Conservation (phyloP, 2,113 vertebrate genomes). For the Ia io region DNA sequence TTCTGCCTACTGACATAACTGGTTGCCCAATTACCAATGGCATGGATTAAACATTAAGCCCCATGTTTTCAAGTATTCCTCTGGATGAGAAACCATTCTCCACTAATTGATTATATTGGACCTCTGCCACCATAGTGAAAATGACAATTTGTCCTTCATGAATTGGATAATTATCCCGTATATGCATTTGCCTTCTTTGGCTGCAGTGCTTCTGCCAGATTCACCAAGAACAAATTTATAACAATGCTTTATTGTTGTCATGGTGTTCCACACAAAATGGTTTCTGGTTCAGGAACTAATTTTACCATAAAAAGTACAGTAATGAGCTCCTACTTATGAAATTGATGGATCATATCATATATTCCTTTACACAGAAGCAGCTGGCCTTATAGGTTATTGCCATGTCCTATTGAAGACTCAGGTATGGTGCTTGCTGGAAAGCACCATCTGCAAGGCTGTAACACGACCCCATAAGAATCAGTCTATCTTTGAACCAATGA, state of each 20-base stretch:
- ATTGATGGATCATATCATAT: neutral
- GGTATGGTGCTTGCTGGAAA: neutral
- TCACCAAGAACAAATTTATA: neutral
- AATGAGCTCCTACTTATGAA: neutral
- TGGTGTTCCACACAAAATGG: neutral
- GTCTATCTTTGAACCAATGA: neutral
- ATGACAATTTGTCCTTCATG: neutral
- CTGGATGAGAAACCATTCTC: neutral
- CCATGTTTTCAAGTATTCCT: neutral
- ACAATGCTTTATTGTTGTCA: neutral
- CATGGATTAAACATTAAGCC: neutral
- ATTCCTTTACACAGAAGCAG: neutral
- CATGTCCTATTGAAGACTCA: neutral
- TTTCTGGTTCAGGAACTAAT: neutral
- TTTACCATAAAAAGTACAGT: neutral
- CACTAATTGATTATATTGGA: neutral
- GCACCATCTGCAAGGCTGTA: neutral
- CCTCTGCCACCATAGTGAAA: neutral
- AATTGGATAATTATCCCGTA: neutral
- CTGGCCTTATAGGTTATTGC: neutral
- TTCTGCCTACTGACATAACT: neutral
- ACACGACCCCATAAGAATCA: neutral
- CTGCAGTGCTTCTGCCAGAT: neutral
- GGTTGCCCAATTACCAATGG: neutral
- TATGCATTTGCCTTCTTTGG: neutral